Base-by-base conservation (phyloP, 2,113 vertebrate genomes). In the Siphamia tubifer region DNA sequence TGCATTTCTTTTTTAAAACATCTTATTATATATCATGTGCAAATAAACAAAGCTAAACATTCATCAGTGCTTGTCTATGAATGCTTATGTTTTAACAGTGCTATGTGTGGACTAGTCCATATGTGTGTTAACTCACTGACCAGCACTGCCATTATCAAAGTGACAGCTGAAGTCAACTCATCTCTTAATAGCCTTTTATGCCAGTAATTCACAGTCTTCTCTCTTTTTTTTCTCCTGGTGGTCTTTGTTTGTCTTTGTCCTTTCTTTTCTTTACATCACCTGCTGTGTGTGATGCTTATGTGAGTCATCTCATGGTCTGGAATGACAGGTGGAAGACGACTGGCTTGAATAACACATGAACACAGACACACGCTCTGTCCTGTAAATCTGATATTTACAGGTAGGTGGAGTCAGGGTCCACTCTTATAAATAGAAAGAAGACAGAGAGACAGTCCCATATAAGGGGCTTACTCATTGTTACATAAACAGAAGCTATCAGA, bases 271-370 rank as follows among this genome's bases (percentile, higher is more conserved):
- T 44, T 31, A 11, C 23, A 5, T 61, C 61, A 38, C 54, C 53
- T 23, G 49, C 62, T 54, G 43, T 15, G 28, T 47, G 15, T 52
- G n/a, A n/a, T n/a, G n/a, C n/a, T 30, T 15, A 36, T 51, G 9
- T 30, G 20, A 43, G 68, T 73, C 79, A 69, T 20, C 48, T 69
- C 51, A 67, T 28, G 53, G 65, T 67, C 16, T 6, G 5, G 5
- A 19, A 32, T 38, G 43, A 43, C 55, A 78, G 61, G 38, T 57
- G 57, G 43, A 11, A 4, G 20, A 17, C 2, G 2, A 49, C n/a
- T 0, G 51, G 15, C 11, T 62, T 25, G 3, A 42, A 58, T 54
- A 23, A 70, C 36, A 19, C 40, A n/a, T 30, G 34, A 10, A 45
- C 43, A 24, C 44, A 45, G 35, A 47, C 66, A 30, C 56, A 24